These are phyloP conservation scores for Drosophila asahinai DNA, from an alignment of 1,140 invertebrate genomes.

Conservation along the genomic window DNA sequence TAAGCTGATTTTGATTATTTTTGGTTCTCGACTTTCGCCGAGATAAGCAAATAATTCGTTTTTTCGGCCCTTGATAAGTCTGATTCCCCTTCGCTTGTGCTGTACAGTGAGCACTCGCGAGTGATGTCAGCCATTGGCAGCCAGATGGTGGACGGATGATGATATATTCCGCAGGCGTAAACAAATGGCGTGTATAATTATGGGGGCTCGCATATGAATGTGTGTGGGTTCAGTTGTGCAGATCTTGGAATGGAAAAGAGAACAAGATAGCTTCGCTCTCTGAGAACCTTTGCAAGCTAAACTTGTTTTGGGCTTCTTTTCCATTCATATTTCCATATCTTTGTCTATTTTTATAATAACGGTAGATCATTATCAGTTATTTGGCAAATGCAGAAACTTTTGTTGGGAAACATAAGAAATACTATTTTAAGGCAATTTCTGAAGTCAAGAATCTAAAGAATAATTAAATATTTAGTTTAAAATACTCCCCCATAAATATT, in stretches of 20 bases:
- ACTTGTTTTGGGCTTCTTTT: constrained; percentile 16
- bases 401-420: neutral
- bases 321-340: constrained; percentile 4
- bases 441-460: too few species aligned
- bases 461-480: too few species aligned
- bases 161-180: neutral
- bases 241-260: constrained; percentile 10
- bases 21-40: constrained; percentile 56
- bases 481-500: too few species aligned
- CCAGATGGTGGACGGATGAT: neutral
- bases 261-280: constrained; percentile 1
- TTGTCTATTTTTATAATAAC: neutral
- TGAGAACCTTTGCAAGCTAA: neutral
- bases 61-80: constrained; percentile 34
- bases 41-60: constrained; percentile 59
- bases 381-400: neutral
- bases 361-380: constrained; percentile 13
- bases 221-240: constrained; percentile 3
- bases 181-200: neutral
- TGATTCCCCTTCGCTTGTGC: constrained; percentile 8
- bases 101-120: constrained; percentile 31
- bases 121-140: neutral
- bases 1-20: constrained; percentile 60
- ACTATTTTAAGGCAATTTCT: neutral
- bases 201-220: neutral